Percentiles rank a stretch among this genome's conserved stretches.
Conservation (phyloP, 2,113 vertebrate genomes). For the Rhinogobius similis region DNA sequence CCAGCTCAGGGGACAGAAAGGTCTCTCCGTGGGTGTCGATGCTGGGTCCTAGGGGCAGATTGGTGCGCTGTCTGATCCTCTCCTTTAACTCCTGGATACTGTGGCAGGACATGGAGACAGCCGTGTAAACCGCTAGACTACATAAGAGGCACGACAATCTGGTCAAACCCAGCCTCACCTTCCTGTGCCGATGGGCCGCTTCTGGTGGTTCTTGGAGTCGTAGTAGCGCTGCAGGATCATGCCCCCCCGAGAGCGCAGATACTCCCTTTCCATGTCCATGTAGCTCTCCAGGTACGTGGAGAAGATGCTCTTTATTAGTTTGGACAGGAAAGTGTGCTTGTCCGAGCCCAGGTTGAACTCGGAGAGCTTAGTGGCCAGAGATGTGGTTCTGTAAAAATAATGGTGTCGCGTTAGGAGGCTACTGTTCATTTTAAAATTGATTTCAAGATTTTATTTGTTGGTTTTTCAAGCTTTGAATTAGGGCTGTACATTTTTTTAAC, state of each 20-base stretch:
- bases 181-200: slow-evolving; percentile 90
- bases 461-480: no score
- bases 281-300: slow-evolving; percentile 97
- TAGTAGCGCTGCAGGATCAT: slow-evolving; percentile 96
- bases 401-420: background rate
- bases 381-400: slow-evolving; percentile 83
- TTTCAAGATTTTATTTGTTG: background rate
- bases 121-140: background rate
- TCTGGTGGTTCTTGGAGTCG: slow-evolving; percentile 99
- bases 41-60: slow-evolving; percentile 90
- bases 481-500: no score
- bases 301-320: slow-evolving; percentile 99
- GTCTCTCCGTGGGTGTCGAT: slow-evolving; percentile 98
- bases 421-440: background rate
- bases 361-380: slow-evolving; percentile 90
- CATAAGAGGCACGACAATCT: background rate
- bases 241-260: slow-evolving; percentile 91
- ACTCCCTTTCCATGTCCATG: slow-evolving; percentile 94
- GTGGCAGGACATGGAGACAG: slow-evolving; percentile 17
- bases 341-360: slow-evolving; percentile 99
- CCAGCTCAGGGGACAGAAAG: slow-evolving; percentile 95
- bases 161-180: slow-evolving; percentile 79
- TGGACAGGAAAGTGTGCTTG: slow-evolving; percentile 98
- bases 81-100: slow-evolving; percentile 99
- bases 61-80: slow-evolving; percentile 92